phyloP scores from a whole-genome alignment of 2,888 invertebrate genomes.

The Hermaeophaga mercurialis region DNA sequence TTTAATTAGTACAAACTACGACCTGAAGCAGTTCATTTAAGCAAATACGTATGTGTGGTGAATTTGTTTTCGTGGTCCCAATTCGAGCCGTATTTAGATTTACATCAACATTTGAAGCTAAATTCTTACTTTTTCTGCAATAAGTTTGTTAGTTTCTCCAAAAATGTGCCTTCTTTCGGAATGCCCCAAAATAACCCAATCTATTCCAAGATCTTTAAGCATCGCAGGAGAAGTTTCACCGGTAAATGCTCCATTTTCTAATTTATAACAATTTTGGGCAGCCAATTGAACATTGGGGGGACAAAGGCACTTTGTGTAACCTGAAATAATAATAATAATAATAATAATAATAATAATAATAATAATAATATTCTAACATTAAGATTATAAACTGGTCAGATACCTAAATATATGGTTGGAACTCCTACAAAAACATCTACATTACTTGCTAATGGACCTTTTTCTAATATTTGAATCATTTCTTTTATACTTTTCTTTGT shows the following conservation, averaged over 20 bases:
- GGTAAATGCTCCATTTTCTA: slow-evolving; percentile 66
- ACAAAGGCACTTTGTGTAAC: slow-evolving; percentile 70
- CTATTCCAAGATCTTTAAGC: slow-evolving; percentile 88
- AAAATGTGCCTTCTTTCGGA: slow-evolving; percentile 96
- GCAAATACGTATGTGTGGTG: no score
- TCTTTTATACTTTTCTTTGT: slow-evolving; percentile 80
- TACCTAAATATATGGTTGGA: slow-evolving; percentile 84
- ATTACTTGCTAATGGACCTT: slow-evolving; percentile 78
- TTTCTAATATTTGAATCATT: slow-evolving; percentile 77
- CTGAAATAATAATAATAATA: no score
- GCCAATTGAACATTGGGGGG: slow-evolving; percentile 78
- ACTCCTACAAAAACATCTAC: slow-evolving; percentile 91
- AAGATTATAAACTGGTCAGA: slow-evolving; percentile 69
- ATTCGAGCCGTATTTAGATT: no score
- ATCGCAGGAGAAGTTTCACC: slow-evolving; percentile 97
- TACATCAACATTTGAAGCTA: slow-evolving; percentile 67
- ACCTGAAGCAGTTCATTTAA: no score
- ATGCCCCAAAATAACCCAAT: slow-evolving; percentile 97
- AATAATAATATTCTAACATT: no score
- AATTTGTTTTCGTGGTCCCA: no score
- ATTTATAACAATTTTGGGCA: slow-evolving; percentile 96
- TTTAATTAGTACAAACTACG: no score
- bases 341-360: no score
- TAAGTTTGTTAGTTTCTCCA: slow-evolving; percentile 83
- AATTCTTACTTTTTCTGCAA: slow-evolving; percentile 68